Base-by-base conservation (phyloP, 2,113 vertebrate species). In the Prochilodus magdalenae region DNA sequence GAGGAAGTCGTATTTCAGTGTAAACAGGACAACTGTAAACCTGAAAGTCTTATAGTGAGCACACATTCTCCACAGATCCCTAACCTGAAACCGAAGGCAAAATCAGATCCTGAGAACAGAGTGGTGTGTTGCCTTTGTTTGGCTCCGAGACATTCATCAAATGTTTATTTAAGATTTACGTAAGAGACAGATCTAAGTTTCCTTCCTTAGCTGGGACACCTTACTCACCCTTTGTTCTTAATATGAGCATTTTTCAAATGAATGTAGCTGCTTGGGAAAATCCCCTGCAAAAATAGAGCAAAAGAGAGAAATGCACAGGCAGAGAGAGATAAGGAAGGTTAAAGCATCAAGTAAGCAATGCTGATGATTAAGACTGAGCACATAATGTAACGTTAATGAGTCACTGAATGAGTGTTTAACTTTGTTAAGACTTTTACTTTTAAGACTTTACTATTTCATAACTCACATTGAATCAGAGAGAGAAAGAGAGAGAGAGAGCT, bases 221-320 rank as follows among this genome's bases (percentile, higher is more conserved):
- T 53, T 57, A 93, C 95, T 91, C 91, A 99, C 98, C 98, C 98
- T 96, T 97, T 99, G 89, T 99, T 99, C 94, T 98, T 99, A 88
- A 99, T 95, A 44, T 95, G 96, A 11, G 98, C 97, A 90, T 95
- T 98, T 94, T 99, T 99, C 93, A 99, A 91, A 92, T 99, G 97
- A 90, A 99, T 92, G 75, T 96, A 98, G 90, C 92, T 96, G 87
- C 95, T 94, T 84, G 98, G 98, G 91, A 99, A 99, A 92, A 99
- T 97, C 70, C 98, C 98, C 98, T 99, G 86, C 62, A 90, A 94
- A 84, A 93, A 80, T 29, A 82, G 51, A 75, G 27, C 27, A 12
- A 75, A 16, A 27, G 14, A 60, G 10, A 62, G 15, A 60, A 18
- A 62, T 16, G 71, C 1, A 75, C 27, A 69, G 71, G 33, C 5